These are phyloP conservation scores for Drosophila robusta DNA, from an alignment of 2,888 invertebrate species.

Conservation along the genomic window DNA sequence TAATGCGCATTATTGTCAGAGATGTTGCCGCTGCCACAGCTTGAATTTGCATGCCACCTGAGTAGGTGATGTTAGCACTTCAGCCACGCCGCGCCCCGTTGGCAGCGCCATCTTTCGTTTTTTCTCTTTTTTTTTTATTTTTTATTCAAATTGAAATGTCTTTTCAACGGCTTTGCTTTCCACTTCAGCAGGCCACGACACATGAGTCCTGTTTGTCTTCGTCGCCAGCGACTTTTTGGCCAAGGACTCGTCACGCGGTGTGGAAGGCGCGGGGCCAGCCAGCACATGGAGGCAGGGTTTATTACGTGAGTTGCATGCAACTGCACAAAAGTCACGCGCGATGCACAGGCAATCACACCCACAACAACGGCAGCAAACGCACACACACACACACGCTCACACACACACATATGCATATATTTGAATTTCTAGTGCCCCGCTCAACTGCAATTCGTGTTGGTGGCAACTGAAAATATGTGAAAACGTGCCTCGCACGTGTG, in stretches of 20 bases:
- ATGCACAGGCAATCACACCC: slow-evolving; percentile 36
- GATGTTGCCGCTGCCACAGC: slow-evolving; percentile 18
- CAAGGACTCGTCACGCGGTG: slow-evolving; percentile 53
- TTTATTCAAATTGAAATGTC: slow-evolving; percentile 77
- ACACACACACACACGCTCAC: slow-evolving; percentile 18
- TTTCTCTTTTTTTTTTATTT: slow-evolving; percentile 1
- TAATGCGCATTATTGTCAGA: slow-evolving; percentile 76
- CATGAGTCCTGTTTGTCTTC: slow-evolving; percentile 80
- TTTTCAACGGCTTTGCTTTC: slow-evolving; percentile 79
- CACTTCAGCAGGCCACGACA: slow-evolving; percentile 76
- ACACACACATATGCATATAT: slow-evolving; percentile 1
- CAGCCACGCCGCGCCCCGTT: neutral
- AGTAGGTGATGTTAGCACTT: slow-evolving; percentile 16
- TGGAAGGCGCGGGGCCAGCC: neutral
- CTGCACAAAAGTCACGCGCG: slow-evolving; percentile 78
- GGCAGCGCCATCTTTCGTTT: slow-evolving; percentile 1
- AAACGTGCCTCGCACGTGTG: slow-evolving; percentile 63
- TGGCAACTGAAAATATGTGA: slow-evolving; percentile 50
- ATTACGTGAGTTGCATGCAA: slow-evolving; percentile 76
- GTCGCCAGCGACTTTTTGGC: slow-evolving; percentile 66
- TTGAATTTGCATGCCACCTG: slow-evolving; percentile 67
- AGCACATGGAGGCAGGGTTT: slow-evolving; percentile 54
- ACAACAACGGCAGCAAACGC: slow-evolving; percentile 16
- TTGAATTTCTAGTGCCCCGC: slow-evolving; percentile 27
- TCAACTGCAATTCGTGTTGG: slow-evolving; percentile 41